Base-by-base conservation (phyloP, 2,888 invertebrate species). In the Drosophila silvestris region DNA sequence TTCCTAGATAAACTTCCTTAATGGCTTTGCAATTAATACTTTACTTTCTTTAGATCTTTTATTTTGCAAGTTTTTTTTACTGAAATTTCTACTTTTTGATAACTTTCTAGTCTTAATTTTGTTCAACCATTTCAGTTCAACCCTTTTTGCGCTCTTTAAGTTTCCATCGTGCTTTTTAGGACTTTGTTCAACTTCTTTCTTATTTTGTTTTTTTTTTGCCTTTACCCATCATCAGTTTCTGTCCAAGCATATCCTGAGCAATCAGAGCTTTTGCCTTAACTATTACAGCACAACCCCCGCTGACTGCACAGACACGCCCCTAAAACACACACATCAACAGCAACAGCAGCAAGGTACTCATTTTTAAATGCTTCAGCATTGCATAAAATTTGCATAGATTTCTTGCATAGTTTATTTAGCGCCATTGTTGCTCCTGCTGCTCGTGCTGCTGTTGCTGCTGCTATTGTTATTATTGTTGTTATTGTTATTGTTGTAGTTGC, bases 311-410 rank as follows among this genome's bases (percentile, higher is more conserved):
- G 56, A 32, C 60, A 74, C 67, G 62, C 60, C 70, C 51, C 32
- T 22, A 50, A 52, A 35, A 50, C 26, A 63, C 51, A 69, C 30
- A 73, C 30, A 60, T 16, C n/a, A 35, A 30, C 7, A 47, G 2
- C 47, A 47, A 4, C 57, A 51, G 33, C 47, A 60, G 63, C 47
- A 70, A 75, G 78, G 76, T 87, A 81, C 72, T 85, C 81, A 72
- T 73, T 90, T 85, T 88, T 90, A 85, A 90, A 90, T 88, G 85
- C 90, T 90, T 83, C 73, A 75, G 73, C 85, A 88, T 89, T 88
- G 85, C 90, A 85, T 85, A 85, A 90, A 85, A 85, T 85, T 90
- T 88, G 90, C 85, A 85, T 85, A 90, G 58, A 83, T 85, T 85
- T 85, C 62, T 70, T 60, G 79, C 83, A 88, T 90, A 90, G 90